Evolutionary conservation across 1,140 invertebrate genomes (phyloP), one percentile per base, ranked within the genome.

Genomic region (Drosophila willistoni): DNA sequence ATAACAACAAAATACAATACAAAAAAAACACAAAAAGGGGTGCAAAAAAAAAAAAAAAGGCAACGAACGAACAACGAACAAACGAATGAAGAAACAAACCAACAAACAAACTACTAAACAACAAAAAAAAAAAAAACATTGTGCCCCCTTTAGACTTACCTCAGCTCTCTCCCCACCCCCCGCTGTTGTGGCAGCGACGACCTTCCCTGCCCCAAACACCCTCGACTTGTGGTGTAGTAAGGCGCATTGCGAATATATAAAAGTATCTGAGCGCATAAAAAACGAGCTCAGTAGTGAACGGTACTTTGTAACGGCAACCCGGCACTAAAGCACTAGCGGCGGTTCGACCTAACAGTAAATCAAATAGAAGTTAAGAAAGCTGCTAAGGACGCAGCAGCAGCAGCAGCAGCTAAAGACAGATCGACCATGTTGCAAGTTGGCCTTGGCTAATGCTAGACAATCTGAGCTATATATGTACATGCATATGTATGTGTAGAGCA

Each of bases 231-330:
- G 57, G 64, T 29, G 63, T 34, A 55, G 60, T 60, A 60, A 59
- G 66, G 83, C 79, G 89, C 81, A 81, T 90, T 84, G 90, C 82
- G 73, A 91, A 91, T 91, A 77, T 91, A 91, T 91, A 91, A 91
- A 91, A 91, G 86, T 91, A 91, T 87, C 80, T 77, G 76, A 71
- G 78, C 80, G 85, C 84, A 84, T 91, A 91, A 91, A 91, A 91
- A 87, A 91, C 90, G 90, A 87, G 90, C 90, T 91, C 90, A 91
- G 90, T 91, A 79, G 90, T 77, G 86, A 87, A 87, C 80, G 90
- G 85, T 77, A 90, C 90, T 91, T 91, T 86, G 85, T 69, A 90
- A 87, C 73, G 84, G 71, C 76, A 66, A 56, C 41, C 76, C 63
- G 61, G 64, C 64, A 36, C 25, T 61, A 55, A 17, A 44, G 51